A percentile compares a stretch with the other conserved stretches of the same genome.
Evolutionary conservation across 92 coral and sea anemone species (phyloP).

Genomic region (Palythoa heliodiscus): DNA sequence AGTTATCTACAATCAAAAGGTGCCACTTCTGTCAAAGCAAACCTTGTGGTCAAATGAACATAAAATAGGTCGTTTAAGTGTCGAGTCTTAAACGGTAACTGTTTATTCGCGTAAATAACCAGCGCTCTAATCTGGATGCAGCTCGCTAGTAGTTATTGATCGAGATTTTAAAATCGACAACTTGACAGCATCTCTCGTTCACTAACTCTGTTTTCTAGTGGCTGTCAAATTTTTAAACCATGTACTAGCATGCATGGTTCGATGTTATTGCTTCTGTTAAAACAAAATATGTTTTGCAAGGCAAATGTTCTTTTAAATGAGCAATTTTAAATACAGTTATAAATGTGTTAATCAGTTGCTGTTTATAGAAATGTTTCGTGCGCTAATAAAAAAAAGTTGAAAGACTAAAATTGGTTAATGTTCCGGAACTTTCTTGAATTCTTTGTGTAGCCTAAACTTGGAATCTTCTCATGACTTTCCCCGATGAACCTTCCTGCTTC

Average conservation of each 20-base stretch:
- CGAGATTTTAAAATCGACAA: background rate
- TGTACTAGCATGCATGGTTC: too few relatives aligned
- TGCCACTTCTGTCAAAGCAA: background rate
- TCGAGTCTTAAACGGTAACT: too few relatives aligned
- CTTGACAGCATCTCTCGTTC: too few relatives aligned
- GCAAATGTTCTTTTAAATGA: background rate
- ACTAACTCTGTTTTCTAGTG: background rate
- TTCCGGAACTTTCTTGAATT: slow-evolving; percentile 14
- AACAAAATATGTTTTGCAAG: background rate
- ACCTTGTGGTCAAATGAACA: background rate
- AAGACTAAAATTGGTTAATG: background rate
- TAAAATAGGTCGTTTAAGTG: too few relatives aligned
- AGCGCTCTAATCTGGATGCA: too few relatives aligned
- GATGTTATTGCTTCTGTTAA: background rate
- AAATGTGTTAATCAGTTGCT: background rate
- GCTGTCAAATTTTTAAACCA: background rate
- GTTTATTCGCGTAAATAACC: background rate
- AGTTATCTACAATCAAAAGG: background rate
- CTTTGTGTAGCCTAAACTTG: background rate
- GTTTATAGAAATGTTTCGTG: background rate
- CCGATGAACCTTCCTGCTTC: background rate
- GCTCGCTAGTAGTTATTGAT: background rate
- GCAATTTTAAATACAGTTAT: too few relatives aligned
- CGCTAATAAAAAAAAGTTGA: background rate
- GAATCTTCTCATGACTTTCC: background rate